phyloP scores from a whole-genome alignment of 1,140 invertebrate species.

The Cherax quadricarinatus region DNA sequence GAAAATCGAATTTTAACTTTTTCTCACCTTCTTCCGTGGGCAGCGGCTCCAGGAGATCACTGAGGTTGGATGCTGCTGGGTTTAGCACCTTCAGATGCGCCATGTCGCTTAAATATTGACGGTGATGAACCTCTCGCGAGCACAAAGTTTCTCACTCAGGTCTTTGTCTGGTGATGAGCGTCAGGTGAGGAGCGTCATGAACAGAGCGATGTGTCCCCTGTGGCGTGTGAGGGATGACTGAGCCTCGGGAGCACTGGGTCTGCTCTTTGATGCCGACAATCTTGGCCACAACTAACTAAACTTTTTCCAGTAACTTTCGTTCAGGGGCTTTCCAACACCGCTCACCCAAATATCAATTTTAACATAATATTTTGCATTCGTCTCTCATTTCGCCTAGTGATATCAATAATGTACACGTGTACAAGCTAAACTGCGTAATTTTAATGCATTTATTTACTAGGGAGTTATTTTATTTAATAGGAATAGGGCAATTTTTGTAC shows the following conservation, averaged over 20 bases:
- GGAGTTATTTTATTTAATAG: not conserved
- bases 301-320: conserved; percentile 7
- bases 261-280: conserved; percentile 39
- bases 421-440: not conserved
- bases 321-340: not conserved
- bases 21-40: conserved; percentile 52
- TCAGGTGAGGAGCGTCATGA: not conserved
- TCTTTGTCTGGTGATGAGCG: not conserved
- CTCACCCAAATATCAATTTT: not conserved
- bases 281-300: not conserved
- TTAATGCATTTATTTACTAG: not conserved
- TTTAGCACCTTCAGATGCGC: conserved; percentile 52
- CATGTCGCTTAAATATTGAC: conserved; percentile 10
- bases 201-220: not conserved
- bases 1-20: not conserved
- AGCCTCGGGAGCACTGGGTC: not conserved
- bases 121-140: not conserved
- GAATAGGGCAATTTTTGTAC: not conserved
- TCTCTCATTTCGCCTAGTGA: not conserved
- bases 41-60: conserved; percentile 46
- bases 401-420: not conserved
- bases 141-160: not conserved
- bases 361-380: not conserved
- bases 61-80: conserved; percentile 26
- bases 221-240: conserved; percentile 36